Percentiles rank a stretch among this genome's conserved stretches.
Conservation (phyloP, 1,140 invertebrate species). For the Coelopa frigida region DNA sequence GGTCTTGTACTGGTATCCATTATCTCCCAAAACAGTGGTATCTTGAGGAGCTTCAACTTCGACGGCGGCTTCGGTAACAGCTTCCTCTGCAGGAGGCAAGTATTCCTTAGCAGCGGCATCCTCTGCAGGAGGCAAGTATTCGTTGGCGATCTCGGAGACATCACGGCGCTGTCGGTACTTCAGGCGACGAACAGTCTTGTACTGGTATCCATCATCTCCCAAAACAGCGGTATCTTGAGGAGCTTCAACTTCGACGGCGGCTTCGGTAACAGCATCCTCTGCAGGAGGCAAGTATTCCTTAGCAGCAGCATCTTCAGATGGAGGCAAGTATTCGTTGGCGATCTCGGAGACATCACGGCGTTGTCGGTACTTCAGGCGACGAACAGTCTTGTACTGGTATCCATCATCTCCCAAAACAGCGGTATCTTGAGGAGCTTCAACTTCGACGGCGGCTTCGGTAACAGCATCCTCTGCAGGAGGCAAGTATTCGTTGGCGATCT, state of each 20-base stretch:
- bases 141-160: conserved; percentile 24
- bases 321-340: conserved; percentile 23
- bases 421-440: conserved; percentile 12
- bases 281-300: too few relatives aligned
- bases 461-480: conserved; percentile 19
- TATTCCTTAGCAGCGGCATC: conserved; percentile 20
- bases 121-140: conserved; percentile 21
- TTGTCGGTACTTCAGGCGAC: conserved; percentile 18
- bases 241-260: conserved; percentile 7
- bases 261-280: conserved; percentile 14
- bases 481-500: conserved; percentile 24
- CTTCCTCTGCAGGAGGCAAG: conserved; percentile 15
- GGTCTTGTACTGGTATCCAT: conserved; percentile 25
- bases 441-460: conserved; percentile 12
- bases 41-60: conserved; percentile 13
- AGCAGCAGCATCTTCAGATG: too few relatives aligned
- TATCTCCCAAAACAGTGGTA: conserved; percentile 14
- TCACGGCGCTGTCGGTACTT: conserved; percentile 30
- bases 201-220: conserved; percentile 22
- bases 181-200: conserved; percentile 28
- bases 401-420: conserved; percentile 16
- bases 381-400: conserved; percentile 20
- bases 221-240: conserved; percentile 26
- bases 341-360: conserved; percentile 23
- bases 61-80: conserved; percentile 10